Evolutionary conservation across 1,140 invertebrate genomes (phyloP).

Genomic region (Neodiprion pinetum): DNA sequence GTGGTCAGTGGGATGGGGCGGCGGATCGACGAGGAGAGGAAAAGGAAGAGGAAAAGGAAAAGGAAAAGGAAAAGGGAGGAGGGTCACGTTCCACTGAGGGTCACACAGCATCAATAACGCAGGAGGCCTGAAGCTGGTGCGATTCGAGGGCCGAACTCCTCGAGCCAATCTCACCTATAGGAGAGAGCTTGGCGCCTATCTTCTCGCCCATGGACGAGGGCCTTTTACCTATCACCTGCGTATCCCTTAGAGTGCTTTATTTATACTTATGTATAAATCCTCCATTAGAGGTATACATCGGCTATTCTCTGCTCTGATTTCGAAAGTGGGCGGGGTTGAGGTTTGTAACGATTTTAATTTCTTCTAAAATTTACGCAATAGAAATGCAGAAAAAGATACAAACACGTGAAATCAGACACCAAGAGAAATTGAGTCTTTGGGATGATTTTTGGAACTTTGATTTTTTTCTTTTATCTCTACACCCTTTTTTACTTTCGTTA

Average conservation of each 20-base stretch:
- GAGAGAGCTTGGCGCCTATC: not conserved
- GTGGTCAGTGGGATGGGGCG: not conserved
- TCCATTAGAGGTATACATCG: not conserved
- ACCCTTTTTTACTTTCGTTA: too few relatives aligned
- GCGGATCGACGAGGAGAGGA: not conserved
- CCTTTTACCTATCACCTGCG: not conserved
- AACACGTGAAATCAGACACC: too few relatives aligned
- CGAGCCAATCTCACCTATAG: slow-evolving; percentile 2
- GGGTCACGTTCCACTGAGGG: not conserved
- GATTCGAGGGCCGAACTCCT: not conserved
- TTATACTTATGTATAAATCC: not conserved
- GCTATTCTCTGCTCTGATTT: not conserved
- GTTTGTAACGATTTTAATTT: too few relatives aligned
- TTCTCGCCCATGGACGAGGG: not conserved
- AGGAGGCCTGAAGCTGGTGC: not conserved
- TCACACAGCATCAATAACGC: slow-evolving; percentile 7
- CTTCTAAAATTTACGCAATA: too few relatives aligned
- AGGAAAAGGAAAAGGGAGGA: not conserved
- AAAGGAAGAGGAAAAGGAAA: not conserved
- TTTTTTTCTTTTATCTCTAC: too few relatives aligned
- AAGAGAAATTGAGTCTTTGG: too few relatives aligned
- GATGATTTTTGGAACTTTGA: too few relatives aligned
- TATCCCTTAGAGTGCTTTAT: not conserved
- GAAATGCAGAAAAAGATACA: too few relatives aligned
- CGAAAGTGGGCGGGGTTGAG: not conserved